A percentile compares a stretch with the other conserved stretches of the same genome.
Conservation (phyloP, 2,797 vertebrate genomes). For the Synanceia verrucosa region DNA sequence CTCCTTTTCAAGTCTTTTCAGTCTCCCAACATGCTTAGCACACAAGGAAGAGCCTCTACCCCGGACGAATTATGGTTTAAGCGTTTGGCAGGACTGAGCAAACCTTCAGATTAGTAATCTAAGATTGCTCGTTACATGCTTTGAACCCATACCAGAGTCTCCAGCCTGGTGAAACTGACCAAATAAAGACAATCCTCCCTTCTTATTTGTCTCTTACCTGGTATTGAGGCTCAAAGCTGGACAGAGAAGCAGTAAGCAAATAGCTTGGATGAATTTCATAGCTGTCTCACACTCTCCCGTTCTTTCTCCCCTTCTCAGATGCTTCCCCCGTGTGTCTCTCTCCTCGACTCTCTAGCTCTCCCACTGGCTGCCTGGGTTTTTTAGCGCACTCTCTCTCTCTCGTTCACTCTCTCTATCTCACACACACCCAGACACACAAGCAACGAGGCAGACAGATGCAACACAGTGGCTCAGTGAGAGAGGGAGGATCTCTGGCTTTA, state of each 20-base stretch:
- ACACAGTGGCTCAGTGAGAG: slow-evolving; percentile 75
- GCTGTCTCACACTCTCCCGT: slow-evolving; percentile 81
- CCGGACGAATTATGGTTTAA: slow-evolving; percentile 54
- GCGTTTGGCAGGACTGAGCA: slow-evolving; percentile 48
- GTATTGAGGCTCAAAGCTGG: slow-evolving; percentile 83
- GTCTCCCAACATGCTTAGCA: slow-evolving; percentile 47
- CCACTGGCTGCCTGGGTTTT: slow-evolving; percentile 73
- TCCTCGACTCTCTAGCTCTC: slow-evolving; percentile 74
- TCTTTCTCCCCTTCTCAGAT: slow-evolving; percentile 69
- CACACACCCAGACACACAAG: slow-evolving; percentile 65
- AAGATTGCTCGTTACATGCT: slow-evolving; percentile 47
- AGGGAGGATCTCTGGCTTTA: slow-evolving; percentile 81
- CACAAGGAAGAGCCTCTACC: slow-evolving; percentile 48
- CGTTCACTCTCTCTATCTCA: slow-evolving; percentile 49
- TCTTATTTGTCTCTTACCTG: slow-evolving; percentile 75
- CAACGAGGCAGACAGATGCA: slow-evolving; percentile 78
- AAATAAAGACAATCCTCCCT: slow-evolving; percentile 2
- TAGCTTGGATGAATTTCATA: slow-evolving; percentile 86
- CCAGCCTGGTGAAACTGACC: slow-evolving; percentile 38
- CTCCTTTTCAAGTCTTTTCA: slow-evolving; percentile 54
- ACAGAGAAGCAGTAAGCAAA: slow-evolving; percentile 83
- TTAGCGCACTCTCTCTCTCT: slow-evolving; percentile 68
- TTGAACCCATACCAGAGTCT: slow-evolving; percentile 49
- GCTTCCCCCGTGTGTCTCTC: slow-evolving; percentile 69
- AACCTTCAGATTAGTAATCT: slow-evolving; percentile 62